Evolutionary conservation across 2,888 invertebrate genomes (phyloP).

Genomic region (Rhogogaster chlorosoma): DNA sequence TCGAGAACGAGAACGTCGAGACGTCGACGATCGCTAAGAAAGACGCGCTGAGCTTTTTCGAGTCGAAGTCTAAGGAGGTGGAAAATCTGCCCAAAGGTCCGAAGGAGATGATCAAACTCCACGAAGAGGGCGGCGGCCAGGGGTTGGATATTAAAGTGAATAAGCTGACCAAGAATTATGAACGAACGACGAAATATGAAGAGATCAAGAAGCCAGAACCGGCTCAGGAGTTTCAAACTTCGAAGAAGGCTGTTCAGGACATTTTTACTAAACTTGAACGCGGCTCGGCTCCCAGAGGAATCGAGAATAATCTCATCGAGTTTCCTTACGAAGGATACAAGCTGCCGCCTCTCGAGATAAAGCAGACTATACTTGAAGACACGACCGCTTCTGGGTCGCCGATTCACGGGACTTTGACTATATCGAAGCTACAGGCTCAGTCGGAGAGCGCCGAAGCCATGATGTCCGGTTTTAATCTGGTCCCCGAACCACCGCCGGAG

Average conservation of each 20-base stretch:
- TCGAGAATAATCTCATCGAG: conserved; percentile 74
- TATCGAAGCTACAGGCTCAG: conserved; percentile 71
- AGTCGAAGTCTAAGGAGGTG: conserved; percentile 81
- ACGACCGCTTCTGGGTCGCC: conserved; percentile 71
- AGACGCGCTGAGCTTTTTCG: conserved; percentile 84
- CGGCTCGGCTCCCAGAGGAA: conserved; percentile 66
- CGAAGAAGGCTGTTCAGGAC: conserved; percentile 71
- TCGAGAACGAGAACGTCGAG: conserved; percentile 78
- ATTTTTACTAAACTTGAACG: conserved; percentile 73
- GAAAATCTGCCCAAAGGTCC: conserved; percentile 75
- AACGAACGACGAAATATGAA: conserved; percentile 71
- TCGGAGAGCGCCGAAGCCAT: conserved; percentile 72
- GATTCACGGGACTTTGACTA: conserved; percentile 70
- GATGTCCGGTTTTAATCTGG: conserved; percentile 79
- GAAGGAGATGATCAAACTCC: conserved; percentile 75
- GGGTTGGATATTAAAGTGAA: conserved; percentile 73
- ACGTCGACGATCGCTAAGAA: conserved; percentile 83
- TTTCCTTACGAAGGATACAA: conserved; percentile 75
- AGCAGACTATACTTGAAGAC: conserved; percentile 70
- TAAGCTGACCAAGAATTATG: conserved; percentile 74
- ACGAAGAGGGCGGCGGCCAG: conserved; percentile 68
- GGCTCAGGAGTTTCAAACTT: conserved; percentile 62
- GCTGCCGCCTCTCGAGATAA: conserved; percentile 66
- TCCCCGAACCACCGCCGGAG: conserved; percentile 86
- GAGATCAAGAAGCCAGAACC: conserved; percentile 68